Percentiles rank a stretch among this genome's conserved stretches.
Evolutionary conservation across 2,113 vertebrate species (phyloP).

Genomic region (Prionailurus bengalensis): DNA sequence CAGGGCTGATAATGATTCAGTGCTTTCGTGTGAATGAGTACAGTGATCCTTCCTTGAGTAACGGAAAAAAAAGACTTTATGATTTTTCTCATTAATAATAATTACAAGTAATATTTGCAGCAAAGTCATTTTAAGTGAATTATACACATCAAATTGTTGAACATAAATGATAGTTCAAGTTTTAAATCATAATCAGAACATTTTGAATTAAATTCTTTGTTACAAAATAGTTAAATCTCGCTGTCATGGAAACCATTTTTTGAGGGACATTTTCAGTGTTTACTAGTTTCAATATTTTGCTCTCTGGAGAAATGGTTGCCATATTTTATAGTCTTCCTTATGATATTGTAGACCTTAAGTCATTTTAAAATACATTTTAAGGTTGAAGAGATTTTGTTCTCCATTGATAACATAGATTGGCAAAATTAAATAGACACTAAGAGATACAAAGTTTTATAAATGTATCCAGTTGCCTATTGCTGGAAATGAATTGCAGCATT

Average conservation of each 20-base stretch:
- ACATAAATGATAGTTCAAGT: neutral
- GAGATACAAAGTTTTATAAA: neutral
- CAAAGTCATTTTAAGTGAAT: neutral
- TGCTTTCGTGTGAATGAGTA: neutral
- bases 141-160: neutral
- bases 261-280: neutral
- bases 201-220: constrained; percentile 3
- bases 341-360: neutral
- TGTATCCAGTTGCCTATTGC: neutral
- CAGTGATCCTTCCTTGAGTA: neutral
- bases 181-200: constrained; percentile 44
- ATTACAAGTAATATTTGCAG: neutral
- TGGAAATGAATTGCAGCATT: neutral
- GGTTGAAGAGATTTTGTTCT: neutral
- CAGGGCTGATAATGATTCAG: neutral
- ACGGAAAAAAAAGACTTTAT: neutral
- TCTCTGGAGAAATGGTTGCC: neutral
- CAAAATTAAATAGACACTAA: neutral
- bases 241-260: neutral
- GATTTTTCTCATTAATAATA: neutral
- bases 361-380: constrained; percentile 11
- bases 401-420: neutral
- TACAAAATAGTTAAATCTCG: neutral
- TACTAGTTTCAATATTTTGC: neutral
- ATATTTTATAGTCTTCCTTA: neutral